phyloP scores from a whole-genome alignment of 2,888 invertebrate species.

The Cataglyphis altisquamis region DNA sequence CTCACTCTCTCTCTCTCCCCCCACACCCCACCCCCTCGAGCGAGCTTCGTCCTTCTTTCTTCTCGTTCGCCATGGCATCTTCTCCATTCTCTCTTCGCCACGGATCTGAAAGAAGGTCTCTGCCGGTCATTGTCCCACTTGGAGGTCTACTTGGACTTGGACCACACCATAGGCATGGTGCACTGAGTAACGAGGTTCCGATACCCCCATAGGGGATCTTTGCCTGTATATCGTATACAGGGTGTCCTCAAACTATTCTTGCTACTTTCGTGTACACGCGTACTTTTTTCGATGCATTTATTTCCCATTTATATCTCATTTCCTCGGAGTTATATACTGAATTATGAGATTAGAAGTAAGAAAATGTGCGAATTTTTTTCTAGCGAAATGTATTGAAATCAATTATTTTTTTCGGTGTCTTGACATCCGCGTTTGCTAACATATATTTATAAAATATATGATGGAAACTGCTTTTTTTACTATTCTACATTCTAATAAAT shows the following conservation, averaged over 20 bases:
- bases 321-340: background rate
- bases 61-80: constrained; percentile 68
- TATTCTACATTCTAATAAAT: background rate
- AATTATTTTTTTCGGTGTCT: background rate
- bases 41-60: constrained; percentile 71
- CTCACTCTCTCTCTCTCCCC: constrained; percentile 43
- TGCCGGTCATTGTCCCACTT: constrained; percentile 86
- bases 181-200: constrained; percentile 79
- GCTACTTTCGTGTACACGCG: constrained; percentile 36
- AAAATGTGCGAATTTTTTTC: background rate
- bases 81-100: constrained; percentile 74
- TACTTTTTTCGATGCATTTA: background rate
- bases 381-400: background rate
- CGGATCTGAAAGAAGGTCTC: constrained; percentile 86
- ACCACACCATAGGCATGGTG: constrained; percentile 79
- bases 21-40: constrained; percentile 31
- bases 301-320: background rate
- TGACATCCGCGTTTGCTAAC: background rate
- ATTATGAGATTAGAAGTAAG: background rate
- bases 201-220: constrained; percentile 81
- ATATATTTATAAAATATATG: background rate
- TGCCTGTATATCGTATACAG: constrained; percentile 72
- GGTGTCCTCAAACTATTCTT: constrained; percentile 65
- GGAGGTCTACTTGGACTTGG: constrained; percentile 82
- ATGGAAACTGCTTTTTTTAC: background rate